Conservation (phyloP, 2,113 vertebrate species). For the Anas platyrhynchos region DNA sequence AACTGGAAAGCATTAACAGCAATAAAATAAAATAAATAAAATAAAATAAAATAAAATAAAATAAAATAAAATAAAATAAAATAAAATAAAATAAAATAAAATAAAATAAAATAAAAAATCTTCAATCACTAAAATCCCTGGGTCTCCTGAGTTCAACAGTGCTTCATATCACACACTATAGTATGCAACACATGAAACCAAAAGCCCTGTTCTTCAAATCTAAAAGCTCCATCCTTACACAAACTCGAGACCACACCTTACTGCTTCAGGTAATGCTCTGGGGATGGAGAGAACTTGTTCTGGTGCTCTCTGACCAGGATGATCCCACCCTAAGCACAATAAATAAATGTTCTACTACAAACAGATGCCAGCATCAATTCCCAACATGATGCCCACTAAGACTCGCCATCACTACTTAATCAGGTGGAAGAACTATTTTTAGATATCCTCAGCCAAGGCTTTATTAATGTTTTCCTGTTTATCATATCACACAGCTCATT, state of each 20-base stretch:
- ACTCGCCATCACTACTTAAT: neutral
- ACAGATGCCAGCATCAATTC: neutral
- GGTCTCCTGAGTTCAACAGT: neutral
- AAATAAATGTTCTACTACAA: neutral
- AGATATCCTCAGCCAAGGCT: neutral
- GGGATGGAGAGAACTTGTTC: neutral
- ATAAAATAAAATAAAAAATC: neutral
- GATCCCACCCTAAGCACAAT: neutral
- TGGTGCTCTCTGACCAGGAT: neutral
- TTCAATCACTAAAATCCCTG: neutral
- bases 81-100: too few relatives aligned
- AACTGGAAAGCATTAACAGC: neutral
- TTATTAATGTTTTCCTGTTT: neutral
- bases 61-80: neutral
- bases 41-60: neutral
- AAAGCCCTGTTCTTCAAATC: neutral
- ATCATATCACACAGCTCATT: neutral
- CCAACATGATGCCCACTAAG: neutral
- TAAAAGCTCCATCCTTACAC: neutral
- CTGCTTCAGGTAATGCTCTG: neutral
- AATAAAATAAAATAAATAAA: neutral
- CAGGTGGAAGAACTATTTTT: neutral
- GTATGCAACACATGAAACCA: neutral
- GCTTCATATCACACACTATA: neutral
- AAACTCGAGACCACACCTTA: neutral